These are phyloP conservation scores for Odontomyia ornata DNA, from an alignment of 2,888 invertebrate species.

Conservation along the genomic window DNA sequence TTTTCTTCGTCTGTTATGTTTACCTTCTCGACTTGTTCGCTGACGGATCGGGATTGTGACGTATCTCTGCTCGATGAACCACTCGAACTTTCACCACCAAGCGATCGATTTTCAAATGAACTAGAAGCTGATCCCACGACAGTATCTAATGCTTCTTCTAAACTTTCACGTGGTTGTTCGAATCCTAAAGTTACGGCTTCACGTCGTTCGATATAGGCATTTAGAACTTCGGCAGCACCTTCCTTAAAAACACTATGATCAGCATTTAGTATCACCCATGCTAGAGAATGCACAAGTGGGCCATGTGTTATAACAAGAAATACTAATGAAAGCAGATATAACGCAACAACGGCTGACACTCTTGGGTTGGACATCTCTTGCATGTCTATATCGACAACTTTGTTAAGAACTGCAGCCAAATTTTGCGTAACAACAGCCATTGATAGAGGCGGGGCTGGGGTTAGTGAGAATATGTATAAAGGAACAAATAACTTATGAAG, in stretches of 20 bases:
- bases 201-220: conserved; percentile 71
- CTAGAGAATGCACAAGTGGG: conserved; percentile 88
- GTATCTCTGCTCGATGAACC: conserved; percentile 49
- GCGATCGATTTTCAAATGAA: conserved; percentile 40
- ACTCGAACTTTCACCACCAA: conserved; percentile 46
- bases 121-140: conserved; percentile 55
- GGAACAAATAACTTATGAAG: conserved; percentile 92
- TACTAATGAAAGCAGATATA: conserved; percentile 93
- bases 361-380: conserved; percentile 73
- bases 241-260: conserved; percentile 76
- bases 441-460: conserved; percentile 64
- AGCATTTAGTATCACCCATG: conserved; percentile 89
- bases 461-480: conserved; percentile 90
- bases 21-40: conserved; percentile 63
- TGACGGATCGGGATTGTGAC: conserved; percentile 40
- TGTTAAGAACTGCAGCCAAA: conserved; percentile 71
- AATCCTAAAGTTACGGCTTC: conserved; percentile 70
- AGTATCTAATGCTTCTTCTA: conserved; percentile 79
- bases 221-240: conserved; percentile 74
- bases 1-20: conserved; percentile 97
- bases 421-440: conserved; percentile 73
- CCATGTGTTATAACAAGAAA: conserved; percentile 93
- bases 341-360: conserved; percentile 88
- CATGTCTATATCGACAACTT: conserved; percentile 67
- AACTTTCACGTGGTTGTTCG: conserved; percentile 76